Conservation (phyloP, 1,140 invertebrate genomes). For the Drosophila quadrilineata region DNA sequence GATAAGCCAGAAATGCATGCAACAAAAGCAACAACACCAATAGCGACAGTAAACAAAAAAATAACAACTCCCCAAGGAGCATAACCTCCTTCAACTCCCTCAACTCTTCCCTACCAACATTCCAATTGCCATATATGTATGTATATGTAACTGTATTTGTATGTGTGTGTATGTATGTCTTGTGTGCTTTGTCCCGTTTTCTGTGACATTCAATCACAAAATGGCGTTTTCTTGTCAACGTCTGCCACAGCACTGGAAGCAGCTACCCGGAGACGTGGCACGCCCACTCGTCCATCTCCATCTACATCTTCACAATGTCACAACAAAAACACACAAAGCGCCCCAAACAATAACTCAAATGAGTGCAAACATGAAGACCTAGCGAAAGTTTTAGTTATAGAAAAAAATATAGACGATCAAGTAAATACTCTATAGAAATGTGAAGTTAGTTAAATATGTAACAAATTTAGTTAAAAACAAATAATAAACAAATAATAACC, state of each 20-base stretch:
- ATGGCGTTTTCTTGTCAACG: constrained; percentile 80
- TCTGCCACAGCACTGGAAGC: constrained; percentile 65
- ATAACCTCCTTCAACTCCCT: no score
- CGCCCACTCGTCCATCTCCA: constrained; percentile 38
- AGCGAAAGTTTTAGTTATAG: constrained; percentile 6
- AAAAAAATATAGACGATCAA: constrained; percentile 33
- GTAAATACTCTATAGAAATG: not conserved
- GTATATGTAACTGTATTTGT: no score
- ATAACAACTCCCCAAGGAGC: constrained; percentile 25
- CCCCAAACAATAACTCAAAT: constrained; percentile 72
- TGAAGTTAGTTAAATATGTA: not conserved
- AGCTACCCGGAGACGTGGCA: constrained; percentile 48
- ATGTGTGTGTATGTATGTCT: no score
- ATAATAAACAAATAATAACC: not conserved
- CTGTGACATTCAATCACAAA: constrained; percentile 80
- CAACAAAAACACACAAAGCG: constrained; percentile 57
- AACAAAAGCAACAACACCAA: constrained; percentile 30
- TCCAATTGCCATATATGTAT: constrained; percentile 5
- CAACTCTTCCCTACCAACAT: not conserved
- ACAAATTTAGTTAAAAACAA: not conserved
- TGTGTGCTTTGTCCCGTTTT: constrained; percentile 42
- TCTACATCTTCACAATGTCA: constrained; percentile 38
- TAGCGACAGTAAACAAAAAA: constrained; percentile 18
- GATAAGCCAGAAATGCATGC: constrained; percentile 71
- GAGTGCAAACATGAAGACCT: constrained; percentile 58